Conservation (phyloP, 1,140 invertebrate species). For the Drosophila melanogaster region Release_6_plus_ISO1_MT NC_004354.4:7838001-7838500, state of each 20-base stretch:
- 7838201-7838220: no score
- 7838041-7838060: slow-evolving; percentile 3
- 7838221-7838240: no score
- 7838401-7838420: slow-evolving; percentile 40
- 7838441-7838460: slow-evolving; percentile 80
- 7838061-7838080: not conserved
- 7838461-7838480: slow-evolving; percentile 49
- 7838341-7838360: not conserved
- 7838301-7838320: slow-evolving; percentile 39
- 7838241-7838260: not conserved
- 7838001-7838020: slow-evolving; percentile 8
- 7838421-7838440: slow-evolving; percentile 76
- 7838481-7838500: slow-evolving; percentile 44
- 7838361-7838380: not conserved
- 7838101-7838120: slow-evolving; percentile 3
- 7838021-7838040: slow-evolving; percentile 42
- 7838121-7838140: not conserved
- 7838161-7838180: not conserved
- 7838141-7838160: no score
- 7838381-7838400: not conserved
- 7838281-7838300: slow-evolving; percentile 17
- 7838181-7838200: not conserved
- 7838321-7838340: slow-evolving; percentile 31
- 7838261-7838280: slow-evolving; percentile 1
- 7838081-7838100: not conserved